Evolutionary conservation across 2,888 invertebrate genomes (phyloP).

Genomic region (Spialia ferax): DNA sequence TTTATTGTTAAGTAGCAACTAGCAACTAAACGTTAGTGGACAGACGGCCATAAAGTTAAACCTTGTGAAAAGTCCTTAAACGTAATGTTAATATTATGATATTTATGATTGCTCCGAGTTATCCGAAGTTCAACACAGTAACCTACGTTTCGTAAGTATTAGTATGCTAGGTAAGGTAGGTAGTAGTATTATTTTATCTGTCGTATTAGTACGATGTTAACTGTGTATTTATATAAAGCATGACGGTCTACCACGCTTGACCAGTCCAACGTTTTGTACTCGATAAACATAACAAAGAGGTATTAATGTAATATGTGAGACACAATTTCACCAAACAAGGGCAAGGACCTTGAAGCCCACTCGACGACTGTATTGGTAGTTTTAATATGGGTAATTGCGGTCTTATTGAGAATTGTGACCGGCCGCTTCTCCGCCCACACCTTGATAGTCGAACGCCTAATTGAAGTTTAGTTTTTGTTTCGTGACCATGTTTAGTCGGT

Average conservation of each 20-base stretch:
- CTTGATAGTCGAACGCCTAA: slow-evolving; percentile 50
- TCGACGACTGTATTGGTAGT: slow-evolving; percentile 69
- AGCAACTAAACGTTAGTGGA: neutral
- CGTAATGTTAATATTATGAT: neutral
- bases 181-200: too few relatives aligned
- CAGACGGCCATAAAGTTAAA: neutral
- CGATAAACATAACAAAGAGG: slow-evolving; percentile 55
- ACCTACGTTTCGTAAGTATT: too few relatives aligned
- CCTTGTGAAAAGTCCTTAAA: neutral
- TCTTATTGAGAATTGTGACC: slow-evolving; percentile 74
- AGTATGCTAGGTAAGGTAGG: too few relatives aligned
- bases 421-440: slow-evolving; percentile 67
- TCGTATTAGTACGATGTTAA: slow-evolving; percentile 15
- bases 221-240: slow-evolving; percentile 29
- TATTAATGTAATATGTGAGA: slow-evolving; percentile 62
- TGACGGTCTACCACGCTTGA: slow-evolving; percentile 12
- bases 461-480: slow-evolving; percentile 49
- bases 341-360: slow-evolving; percentile 76
- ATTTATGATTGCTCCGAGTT: neutral
- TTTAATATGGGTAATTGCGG: slow-evolving; percentile 81
- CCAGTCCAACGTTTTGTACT: slow-evolving; percentile 26
- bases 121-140: neutral
- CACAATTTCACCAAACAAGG: slow-evolving; percentile 77
- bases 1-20: too few relatives aligned
- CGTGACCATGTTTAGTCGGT: slow-evolving; percentile 22